Evolutionary conservation across 2,888 invertebrate genomes (phyloP).

Genomic region (Monochamus alternatus): DNA sequence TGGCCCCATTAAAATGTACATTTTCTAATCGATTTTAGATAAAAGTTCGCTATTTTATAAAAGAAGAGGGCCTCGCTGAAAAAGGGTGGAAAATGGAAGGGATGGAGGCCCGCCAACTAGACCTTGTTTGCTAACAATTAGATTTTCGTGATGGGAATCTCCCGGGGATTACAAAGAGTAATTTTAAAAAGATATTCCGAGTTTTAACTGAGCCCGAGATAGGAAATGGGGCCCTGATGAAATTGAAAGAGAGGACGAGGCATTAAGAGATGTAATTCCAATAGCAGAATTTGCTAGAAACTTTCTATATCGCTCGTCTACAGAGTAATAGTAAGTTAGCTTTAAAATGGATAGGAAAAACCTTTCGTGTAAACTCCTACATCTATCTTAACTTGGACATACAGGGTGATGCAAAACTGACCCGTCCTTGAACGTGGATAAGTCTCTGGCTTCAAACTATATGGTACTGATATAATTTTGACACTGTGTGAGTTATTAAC

Average conservation of each 20-base stretch:
- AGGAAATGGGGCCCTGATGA: background rate
- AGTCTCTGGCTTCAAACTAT: too few species aligned
- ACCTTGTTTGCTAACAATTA: constrained; percentile 50
- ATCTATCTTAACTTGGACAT: too few species aligned
- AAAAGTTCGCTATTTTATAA: constrained; percentile 60
- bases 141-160: constrained; percentile 45
- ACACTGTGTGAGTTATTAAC: too few species aligned
- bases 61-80: constrained; percentile 56
- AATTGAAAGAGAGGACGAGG: background rate
- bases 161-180: constrained; percentile 18
- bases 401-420: too few species aligned
- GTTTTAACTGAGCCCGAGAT: constrained; percentile 1
- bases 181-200: constrained; percentile 26
- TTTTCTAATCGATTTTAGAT: constrained; percentile 62
- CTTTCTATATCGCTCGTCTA: background rate
- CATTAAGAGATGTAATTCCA: background rate
- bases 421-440: too few species aligned
- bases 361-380: too few species aligned
- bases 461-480: too few species aligned
- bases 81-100: constrained; percentile 55
- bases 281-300: background rate
- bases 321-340: too few species aligned
- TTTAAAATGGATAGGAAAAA: too few species aligned
- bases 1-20: constrained; percentile 58
- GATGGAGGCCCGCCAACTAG: constrained; percentile 51